These are phyloP conservation scores for Dasyurus viverrinus DNA, from an alignment of 2,113 vertebrate species.

Conservation along the genomic window DNA sequence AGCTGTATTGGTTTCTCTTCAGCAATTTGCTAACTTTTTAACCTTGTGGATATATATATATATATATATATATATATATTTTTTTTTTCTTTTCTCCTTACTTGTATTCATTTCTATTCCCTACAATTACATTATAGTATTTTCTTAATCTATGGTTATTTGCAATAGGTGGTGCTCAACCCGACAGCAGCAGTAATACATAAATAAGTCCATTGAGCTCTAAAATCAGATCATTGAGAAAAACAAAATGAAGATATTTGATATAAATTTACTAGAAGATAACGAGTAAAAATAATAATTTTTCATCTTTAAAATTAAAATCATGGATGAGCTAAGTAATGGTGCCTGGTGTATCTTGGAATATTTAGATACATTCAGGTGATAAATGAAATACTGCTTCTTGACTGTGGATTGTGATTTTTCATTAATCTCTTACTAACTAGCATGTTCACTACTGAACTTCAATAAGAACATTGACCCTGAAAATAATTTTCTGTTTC, in stretches of 20 bases:
- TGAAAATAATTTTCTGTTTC: background rate
- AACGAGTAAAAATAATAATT: constrained; percentile 9
- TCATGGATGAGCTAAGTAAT: background rate
- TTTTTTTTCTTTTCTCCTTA: constrained; percentile 55
- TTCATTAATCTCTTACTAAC: constrained; percentile 55
- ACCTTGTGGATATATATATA: constrained; percentile 48
- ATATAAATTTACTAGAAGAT: background rate
- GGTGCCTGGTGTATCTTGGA: constrained; percentile 18
- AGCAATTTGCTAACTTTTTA: constrained; percentile 51
- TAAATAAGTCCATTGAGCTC: constrained; percentile 19
- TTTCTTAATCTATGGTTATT: constrained; percentile 1
- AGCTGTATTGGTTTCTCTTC: constrained; percentile 61
- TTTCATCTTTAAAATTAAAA: constrained; percentile 51
- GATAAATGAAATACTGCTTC: constrained; percentile 44
- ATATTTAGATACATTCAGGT: background rate
- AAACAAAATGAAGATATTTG: background rate
- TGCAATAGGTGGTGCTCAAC: constrained; percentile 34
- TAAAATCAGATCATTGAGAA: background rate
- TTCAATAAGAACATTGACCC: background rate
- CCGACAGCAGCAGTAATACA: background rate
- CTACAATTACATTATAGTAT: background rate
- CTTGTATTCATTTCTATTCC: constrained; percentile 50
- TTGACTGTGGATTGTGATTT: constrained; percentile 40
- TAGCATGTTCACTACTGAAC: background rate
- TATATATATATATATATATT: constrained; percentile 1